Percentiles rank a stretch among this genome's conserved stretches.
Conservation (phyloP, 1,140 invertebrate species). For the Camponotus pennsylvanicus region DNA sequence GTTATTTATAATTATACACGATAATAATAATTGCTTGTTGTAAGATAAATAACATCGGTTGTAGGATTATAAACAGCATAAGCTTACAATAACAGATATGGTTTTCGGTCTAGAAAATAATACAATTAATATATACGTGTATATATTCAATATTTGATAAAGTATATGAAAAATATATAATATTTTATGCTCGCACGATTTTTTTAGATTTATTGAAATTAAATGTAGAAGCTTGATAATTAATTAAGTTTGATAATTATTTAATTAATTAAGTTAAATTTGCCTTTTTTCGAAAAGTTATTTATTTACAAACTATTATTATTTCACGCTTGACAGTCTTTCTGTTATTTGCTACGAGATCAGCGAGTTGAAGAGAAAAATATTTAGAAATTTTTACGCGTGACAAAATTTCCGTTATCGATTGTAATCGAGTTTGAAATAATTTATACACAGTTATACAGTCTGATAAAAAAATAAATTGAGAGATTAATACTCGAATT, state of each 20-base stretch:
- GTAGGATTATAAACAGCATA: not conserved
- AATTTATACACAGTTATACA: conserved; percentile 3
- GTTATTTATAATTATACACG: not conserved
- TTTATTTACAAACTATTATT: conserved; percentile 3
- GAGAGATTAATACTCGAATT: conserved; percentile 32
- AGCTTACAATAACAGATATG: no score
- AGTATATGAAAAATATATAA: no score
- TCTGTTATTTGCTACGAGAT: conserved; percentile 2
- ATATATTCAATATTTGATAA: no score
- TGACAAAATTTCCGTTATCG: conserved; percentile 19
- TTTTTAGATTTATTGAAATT: not conserved
- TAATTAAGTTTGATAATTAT: not conserved
- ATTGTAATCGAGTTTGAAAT: conserved; percentile 46
- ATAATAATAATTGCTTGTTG: not conserved
- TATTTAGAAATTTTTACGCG: not conserved
- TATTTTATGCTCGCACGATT: no score
- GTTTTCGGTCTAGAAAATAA: no score
- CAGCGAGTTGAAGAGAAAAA: not conserved
- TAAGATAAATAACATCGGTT: not conserved
- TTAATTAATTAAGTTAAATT: not conserved
- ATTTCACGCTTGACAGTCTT: not conserved
- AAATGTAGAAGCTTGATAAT: not conserved
- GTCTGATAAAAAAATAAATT: conserved; percentile 31
- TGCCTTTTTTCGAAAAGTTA: not conserved
- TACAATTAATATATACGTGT: no score